Percentiles rank a stretch among this genome's conserved stretches.
phyloP scores from a whole-genome alignment of 2,888 invertebrate genomes.

The Pediacus dermestoides region DNA sequence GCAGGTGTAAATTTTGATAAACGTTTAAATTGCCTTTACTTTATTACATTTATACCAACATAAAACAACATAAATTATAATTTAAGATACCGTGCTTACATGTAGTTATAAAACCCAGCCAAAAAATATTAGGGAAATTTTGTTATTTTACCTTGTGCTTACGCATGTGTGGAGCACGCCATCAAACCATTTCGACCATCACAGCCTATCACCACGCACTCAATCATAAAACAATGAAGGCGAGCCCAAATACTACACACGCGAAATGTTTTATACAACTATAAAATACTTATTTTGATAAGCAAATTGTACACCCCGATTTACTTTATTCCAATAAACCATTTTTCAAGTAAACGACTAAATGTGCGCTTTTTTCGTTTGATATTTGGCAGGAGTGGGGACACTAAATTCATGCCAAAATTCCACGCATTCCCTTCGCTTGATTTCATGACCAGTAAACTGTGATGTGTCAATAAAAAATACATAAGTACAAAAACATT shows the following conservation, averaged over 20 bases:
- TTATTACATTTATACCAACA: slow-evolving; percentile 1
- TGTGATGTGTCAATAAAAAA: no score
- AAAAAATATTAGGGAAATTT: slow-evolving; percentile 19
- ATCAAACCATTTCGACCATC: slow-evolving; percentile 27
- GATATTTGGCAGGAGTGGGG: no score
- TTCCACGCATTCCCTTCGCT: no score
- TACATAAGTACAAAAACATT: no score
- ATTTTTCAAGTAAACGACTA: no score
- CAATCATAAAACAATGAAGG: slow-evolving; percentile 14
- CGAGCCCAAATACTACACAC: slow-evolving; percentile 10
- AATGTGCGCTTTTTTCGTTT: no score
- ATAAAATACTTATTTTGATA: slow-evolving; percentile 3
- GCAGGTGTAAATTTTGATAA: slow-evolving; percentile 15
- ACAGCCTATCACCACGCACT: slow-evolving; percentile 29
- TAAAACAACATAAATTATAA: slow-evolving; percentile 15
- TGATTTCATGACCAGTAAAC: no score
- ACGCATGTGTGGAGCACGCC: slow-evolving; percentile 28
- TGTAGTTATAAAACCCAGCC: slow-evolving; percentile 12
- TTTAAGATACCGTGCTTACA: slow-evolving; percentile 11
- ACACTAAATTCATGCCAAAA: no score
- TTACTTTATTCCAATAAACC: no score
- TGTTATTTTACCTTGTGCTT: slow-evolving; percentile 21
- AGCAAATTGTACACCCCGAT: slow-evolving; percentile 4
- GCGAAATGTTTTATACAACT: slow-evolving; percentile 8
- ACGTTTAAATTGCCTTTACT: slow-evolving; percentile 7